Evolutionary conservation across 2,888 invertebrate species (phyloP), one percentile per base, ranked within the genome.

Genomic region (Synergus itoensis): DNA sequence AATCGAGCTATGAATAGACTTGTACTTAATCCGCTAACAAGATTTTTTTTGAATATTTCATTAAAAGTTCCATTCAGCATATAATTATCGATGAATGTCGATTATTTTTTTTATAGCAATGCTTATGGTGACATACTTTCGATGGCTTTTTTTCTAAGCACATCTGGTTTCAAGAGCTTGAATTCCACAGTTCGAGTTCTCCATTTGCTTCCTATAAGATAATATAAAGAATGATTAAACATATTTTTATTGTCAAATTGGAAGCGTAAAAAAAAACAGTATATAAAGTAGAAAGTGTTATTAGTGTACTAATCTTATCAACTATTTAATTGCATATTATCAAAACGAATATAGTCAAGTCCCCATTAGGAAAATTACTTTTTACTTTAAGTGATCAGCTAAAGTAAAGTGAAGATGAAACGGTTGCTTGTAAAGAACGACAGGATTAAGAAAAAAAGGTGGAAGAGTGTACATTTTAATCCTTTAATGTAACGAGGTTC

Each of bases 401-500:
- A 48, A 69, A 69, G 69, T 53, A 8, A 1, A 21, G 36, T n/a
- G 21, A 60, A 21, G 53, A 53, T 36, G 36, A 36, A 53, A 36
- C 9, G 73, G n/a, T 73, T 48, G 36, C 36, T 48, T 53, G n/a
- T 69, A 69, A 48, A 43, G 18, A 28, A 65, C 28, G 8, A 69
- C 28, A 18, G 48, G 8, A 28, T 21, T 28, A 28, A 28, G 28
- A 28, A 16, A 28, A 73, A 73, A 73, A 53, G 16, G 21, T 14
- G 9, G 73, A 73, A 12, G 12, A 53, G n/a, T 73, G 53, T 53
- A 48, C 18, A 67, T 16, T 73, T 73, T 53, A 73, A 40, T 73
- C 48, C 73, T 53, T 53, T 40, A 73, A 73, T 73, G 73, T 73
- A 73, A 53, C 16, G 48, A 53, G 36, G n/a, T 16, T 73, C 73